Conservation (phyloP, 2,797 vertebrate species). For the Vireo griseus region DNA sequence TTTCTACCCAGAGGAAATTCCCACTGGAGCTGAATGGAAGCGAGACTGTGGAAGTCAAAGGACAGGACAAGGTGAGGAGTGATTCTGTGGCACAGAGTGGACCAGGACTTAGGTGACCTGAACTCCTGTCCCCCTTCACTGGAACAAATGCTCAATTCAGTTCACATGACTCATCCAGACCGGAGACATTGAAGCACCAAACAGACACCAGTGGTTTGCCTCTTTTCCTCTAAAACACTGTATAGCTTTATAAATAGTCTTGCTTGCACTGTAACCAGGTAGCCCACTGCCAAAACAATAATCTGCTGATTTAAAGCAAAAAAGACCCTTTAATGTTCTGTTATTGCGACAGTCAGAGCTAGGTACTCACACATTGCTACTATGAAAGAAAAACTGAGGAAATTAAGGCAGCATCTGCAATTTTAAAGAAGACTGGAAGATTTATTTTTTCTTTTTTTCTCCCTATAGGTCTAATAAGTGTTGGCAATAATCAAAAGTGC, state of each 20-base stretch:
- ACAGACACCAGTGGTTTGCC: background rate
- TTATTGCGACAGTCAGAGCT: background rate
- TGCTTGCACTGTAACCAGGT: background rate
- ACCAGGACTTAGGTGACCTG: background rate
- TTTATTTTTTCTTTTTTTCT: background rate
- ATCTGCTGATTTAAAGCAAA: background rate
- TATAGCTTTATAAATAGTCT: background rate
- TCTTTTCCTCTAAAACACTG: background rate
- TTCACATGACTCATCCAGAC: background rate
- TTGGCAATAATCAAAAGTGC: background rate
- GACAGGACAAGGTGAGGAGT: background rate
- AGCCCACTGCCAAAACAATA: background rate
- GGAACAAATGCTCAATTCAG: background rate
- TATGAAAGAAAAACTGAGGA: background rate
- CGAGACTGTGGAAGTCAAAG: background rate
- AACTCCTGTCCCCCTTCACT: background rate
- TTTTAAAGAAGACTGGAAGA: background rate
- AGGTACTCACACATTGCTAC: background rate
- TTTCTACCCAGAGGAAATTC: background rate
- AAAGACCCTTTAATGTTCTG: background rate
- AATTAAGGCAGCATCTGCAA: background rate
- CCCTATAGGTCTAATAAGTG: background rate
- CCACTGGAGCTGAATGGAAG: background rate
- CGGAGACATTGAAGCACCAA: background rate
- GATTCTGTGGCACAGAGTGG: background rate